Conservation (phyloP, 2,113 vertebrate species). For the Albula glossodonta region DNA sequence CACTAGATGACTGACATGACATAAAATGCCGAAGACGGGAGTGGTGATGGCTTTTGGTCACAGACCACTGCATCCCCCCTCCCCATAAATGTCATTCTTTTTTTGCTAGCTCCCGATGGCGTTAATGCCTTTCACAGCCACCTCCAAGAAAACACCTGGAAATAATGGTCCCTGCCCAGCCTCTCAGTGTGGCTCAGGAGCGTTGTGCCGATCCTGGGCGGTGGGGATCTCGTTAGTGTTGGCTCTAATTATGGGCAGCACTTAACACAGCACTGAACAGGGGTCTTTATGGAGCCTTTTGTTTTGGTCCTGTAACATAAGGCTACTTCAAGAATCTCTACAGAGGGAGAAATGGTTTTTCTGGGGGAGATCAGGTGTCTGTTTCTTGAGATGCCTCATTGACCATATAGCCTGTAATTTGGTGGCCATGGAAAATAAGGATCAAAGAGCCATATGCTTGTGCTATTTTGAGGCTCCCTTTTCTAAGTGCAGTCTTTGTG, state of each 20-base stretch:
- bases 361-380: conserved; percentile 48
- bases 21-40: conserved; percentile 47
- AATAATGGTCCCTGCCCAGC: conserved; percentile 44
- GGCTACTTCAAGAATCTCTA: background rate
- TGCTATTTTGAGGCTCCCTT: background rate
- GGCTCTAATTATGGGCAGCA: conserved; percentile 29
- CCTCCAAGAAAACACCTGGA: conserved; percentile 55
- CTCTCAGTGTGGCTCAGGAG: background rate
- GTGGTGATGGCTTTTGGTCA: conserved; percentile 55
- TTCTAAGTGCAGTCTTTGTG: background rate
- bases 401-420: conserved; percentile 22
- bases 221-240: conserved; percentile 20
- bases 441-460: background rate
- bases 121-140: conserved; percentile 58
- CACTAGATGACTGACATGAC: conserved; percentile 39
- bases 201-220: background rate
- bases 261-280: conserved; percentile 37
- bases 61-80: conserved; percentile 52
- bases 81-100: conserved; percentile 58
- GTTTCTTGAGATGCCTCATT: conserved; percentile 52
- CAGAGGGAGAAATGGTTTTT: background rate
- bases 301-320: background rate
- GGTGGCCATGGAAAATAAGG: conserved; percentile 22
- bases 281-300: conserved; percentile 20
- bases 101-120: conserved; percentile 40